A percentile compares a stretch with the other conserved stretches of the same genome.
Conservation (phyloP, 1,140 invertebrate genomes). For the Zaprionus kolodkinae region DNA sequence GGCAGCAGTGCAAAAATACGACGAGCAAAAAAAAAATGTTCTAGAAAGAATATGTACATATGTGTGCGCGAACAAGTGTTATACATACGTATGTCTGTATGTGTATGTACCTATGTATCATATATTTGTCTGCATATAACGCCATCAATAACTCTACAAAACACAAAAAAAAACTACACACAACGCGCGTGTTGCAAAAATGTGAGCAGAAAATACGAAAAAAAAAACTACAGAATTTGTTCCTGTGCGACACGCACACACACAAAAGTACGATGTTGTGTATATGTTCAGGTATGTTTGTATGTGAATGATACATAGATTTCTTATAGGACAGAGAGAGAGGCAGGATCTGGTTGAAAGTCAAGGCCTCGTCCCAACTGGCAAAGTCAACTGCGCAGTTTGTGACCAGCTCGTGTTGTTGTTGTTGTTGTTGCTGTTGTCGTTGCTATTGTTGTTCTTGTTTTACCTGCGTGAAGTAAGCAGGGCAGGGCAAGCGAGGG, state of each 20-base stretch:
- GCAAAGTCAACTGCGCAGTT: conserved; percentile 69
- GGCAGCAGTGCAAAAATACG: background rate
- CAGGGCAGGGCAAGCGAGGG: background rate
- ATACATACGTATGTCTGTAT: background rate
- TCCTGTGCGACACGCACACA: background rate
- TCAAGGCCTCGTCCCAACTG: conserved; percentile 73
- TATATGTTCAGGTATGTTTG: background rate
- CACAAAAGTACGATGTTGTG: background rate
- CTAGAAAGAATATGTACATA: background rate
- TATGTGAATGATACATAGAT: background rate
- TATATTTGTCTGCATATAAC: background rate
- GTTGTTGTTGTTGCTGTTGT: background rate
- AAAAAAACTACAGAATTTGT: background rate
- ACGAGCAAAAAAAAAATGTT: background rate
- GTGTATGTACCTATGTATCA: background rate
- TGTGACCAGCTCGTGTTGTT: conserved; percentile 18
- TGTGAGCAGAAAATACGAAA: background rate
- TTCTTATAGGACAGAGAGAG: conserved; percentile 33
- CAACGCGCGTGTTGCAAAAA: conserved; percentile 2
- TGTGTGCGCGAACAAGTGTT: background rate
- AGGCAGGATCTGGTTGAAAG: conserved; percentile 52
- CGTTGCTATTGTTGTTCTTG: conserved; percentile 37
- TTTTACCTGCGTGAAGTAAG: conserved; percentile 49
- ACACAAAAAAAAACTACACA: conserved; percentile 7
- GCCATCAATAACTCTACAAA: background rate